Evolutionary conservation across 2,113 vertebrate genomes (phyloP).

Genomic region (Cinclus mexicanus): DNA sequence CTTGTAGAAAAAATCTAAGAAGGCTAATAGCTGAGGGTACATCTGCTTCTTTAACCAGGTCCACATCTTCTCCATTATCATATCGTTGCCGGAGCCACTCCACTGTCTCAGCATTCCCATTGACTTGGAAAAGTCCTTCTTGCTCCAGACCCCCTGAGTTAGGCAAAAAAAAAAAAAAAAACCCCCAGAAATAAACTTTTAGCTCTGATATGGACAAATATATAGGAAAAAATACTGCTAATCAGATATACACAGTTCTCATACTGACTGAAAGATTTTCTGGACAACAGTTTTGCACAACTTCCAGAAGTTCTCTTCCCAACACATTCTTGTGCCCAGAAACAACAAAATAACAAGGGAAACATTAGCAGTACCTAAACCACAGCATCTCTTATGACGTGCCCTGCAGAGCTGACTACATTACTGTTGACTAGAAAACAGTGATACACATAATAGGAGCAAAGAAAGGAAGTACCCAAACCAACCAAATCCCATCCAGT

Average conservation of each 20-base stretch:
- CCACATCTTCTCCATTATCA: conserved; percentile 93
- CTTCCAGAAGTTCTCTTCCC: background rate
- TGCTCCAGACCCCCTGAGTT: conserved; percentile 89
- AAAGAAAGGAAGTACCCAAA: background rate
- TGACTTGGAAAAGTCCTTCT: conserved; percentile 96
- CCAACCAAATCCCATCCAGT: background rate
- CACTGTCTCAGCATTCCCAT: conserved; percentile 95
- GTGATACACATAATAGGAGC: background rate
- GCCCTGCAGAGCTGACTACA: background rate
- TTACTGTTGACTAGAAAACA: background rate
- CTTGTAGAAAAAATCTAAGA: conserved; percentile 96
- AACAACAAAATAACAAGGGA: background rate
- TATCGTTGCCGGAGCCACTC: conserved; percentile 96
- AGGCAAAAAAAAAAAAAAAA: background rate
- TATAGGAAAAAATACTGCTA: background rate
- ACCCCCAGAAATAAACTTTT: conserved; percentile 29
- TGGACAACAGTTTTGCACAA: background rate
- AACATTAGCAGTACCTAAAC: background rate
- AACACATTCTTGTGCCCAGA: background rate
- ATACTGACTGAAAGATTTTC: background rate
- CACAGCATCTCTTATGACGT: background rate
- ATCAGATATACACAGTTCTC: background rate
- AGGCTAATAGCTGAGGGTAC: conserved; percentile 95
- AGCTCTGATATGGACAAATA: background rate
- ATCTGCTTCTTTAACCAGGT: conserved; percentile 95